phyloP scores from a whole-genome alignment of 1,140 invertebrate genomes.

The Philotrypesis tridentata region DNA sequence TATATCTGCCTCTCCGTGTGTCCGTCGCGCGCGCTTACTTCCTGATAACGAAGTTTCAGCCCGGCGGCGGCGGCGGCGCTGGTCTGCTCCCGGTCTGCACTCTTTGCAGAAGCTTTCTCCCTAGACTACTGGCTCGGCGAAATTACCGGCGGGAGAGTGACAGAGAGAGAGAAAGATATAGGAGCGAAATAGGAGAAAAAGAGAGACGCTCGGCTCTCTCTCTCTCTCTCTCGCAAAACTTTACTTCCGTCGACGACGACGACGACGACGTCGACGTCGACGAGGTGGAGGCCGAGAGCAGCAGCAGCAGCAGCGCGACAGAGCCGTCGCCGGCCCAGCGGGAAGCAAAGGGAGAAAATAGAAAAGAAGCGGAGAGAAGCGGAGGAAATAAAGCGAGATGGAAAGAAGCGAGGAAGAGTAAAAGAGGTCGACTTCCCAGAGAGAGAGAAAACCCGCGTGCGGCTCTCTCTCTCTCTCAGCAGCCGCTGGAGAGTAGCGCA shows the following conservation, averaged over 20 bases:
- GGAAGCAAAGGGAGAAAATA: neutral
- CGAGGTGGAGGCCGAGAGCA: too few species aligned
- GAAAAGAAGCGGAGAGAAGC: slow-evolving; percentile 30
- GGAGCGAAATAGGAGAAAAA: neutral
- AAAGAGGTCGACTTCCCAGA: slow-evolving; percentile 20
- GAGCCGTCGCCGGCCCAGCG: neutral
- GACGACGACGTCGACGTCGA: too few species aligned
- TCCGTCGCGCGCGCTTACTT: neutral
- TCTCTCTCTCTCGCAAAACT: neutral
- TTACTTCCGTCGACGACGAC: neutral
- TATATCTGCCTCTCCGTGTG: neutral
- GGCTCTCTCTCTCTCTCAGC: neutral
- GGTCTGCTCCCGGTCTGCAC: neutral
- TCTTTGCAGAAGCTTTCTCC: neutral
- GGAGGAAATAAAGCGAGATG: slow-evolving; percentile 49
- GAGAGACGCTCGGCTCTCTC: too few species aligned
- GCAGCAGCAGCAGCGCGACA: too few species aligned
- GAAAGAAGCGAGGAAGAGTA: neutral
- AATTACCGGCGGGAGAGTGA: neutral
- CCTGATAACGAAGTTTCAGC: slow-evolving; percentile 27
- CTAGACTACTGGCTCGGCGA: neutral
- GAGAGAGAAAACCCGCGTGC: too few species aligned
- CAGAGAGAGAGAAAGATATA: neutral
- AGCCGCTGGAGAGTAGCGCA: neutral
- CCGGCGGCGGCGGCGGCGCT: too few species aligned